Base-by-base conservation (phyloP, 2,797 vertebrate genomes). In the Brachymystax lenok region DNA sequence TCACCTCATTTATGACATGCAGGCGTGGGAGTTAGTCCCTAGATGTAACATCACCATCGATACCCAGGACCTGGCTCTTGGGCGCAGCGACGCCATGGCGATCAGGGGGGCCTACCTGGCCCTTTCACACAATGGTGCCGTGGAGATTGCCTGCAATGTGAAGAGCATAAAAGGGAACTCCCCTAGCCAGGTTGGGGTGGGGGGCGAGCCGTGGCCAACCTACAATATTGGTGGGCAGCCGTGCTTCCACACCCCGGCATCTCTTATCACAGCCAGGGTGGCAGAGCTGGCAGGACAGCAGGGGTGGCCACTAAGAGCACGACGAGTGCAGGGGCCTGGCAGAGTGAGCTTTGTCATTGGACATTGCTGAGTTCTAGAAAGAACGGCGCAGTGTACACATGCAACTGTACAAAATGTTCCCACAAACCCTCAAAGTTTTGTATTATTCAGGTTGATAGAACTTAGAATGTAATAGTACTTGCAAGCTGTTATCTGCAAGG, bases 131-230 rank as follows among this genome's bases (percentile, higher is more conserved):
- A 83, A 86, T 50, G 92, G 94, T 19, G 81, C 90, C 24, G 90
- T 90, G 46, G 91, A 96, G 84, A 92, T 95, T 1, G 94, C 93
- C 72, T 95, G n/a, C n/a, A n/a, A n/a, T n/a, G n/a, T n/a, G 94
- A 94, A 96, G 84, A 94, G 88, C 50, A 89, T 95, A 81, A 82
- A 82, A 71, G 85, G 86, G 5, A 12, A 2, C n/a, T 70, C 76
- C 1, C 72, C 82, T 0, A 0, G 30, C n/a, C 61, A 10, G 71
- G 21, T 51, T 1, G 21, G 61, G 1, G 8, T 63, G 66, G 73
- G 52, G 19, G 74, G 70, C 4, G 74, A 84, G 14, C 28, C 85
- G 0, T 90, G 89, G 91, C 86, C 73, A 0, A 80, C 85, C 21
- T 95, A 92, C 63, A 75, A 0, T 75, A 61, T 93, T 30, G 82